A percentile compares a stretch with the other conserved stretches of the same genome.
phyloP scores from a whole-genome alignment of 2,113 vertebrate species.

The Sterrhoptilus dennistouni region DNA sequence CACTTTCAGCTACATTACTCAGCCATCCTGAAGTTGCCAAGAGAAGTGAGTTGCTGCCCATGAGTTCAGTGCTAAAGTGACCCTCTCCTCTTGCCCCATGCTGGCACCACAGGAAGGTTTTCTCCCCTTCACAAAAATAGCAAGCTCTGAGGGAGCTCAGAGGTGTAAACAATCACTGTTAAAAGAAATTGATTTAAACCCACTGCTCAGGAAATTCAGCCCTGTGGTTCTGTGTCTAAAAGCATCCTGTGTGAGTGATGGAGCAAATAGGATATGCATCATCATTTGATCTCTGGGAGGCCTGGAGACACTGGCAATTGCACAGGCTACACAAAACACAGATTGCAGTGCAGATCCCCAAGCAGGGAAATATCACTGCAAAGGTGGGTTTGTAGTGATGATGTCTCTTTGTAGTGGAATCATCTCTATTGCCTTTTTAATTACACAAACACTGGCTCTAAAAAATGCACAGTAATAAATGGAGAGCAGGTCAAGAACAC shows the following conservation, averaged over 20 bases:
- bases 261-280: not conserved
- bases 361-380: not conserved
- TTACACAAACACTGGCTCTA: not conserved
- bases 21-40: not conserved
- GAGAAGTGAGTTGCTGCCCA: not conserved
- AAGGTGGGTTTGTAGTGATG: not conserved
- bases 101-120: not conserved
- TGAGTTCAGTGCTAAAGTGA: not conserved
- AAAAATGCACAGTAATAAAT: not conserved
- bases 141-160: not conserved
- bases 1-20: conserved; percentile 24
- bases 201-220: not conserved
- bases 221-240: conserved; percentile 2
- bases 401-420: not conserved
- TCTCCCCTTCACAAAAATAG: not conserved
- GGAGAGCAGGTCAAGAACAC: not conserved
- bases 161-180: not conserved
- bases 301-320: not conserved
- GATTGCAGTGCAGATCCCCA: not conserved
- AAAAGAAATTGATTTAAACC: conserved; percentile 32
- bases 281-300: not conserved
- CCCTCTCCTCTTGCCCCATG: not conserved
- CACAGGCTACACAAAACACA: not conserved
- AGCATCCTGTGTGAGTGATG: not conserved
- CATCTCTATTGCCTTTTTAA: not conserved